Evolutionary conservation across 2,113 vertebrate genomes (phyloP).

Genomic region (Grammomys dolichurus): DNA sequence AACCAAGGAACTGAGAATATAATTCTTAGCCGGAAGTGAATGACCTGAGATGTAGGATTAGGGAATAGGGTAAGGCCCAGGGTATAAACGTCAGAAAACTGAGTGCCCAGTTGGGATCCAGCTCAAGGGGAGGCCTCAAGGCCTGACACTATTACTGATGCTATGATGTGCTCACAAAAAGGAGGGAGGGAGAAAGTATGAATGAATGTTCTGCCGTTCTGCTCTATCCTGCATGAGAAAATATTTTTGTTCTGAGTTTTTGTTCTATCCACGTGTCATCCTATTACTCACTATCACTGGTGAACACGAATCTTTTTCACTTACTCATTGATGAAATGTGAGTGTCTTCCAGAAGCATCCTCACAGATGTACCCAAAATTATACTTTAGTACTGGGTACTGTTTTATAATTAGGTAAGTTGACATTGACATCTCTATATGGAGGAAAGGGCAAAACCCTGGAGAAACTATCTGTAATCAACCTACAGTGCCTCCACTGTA

Average conservation of each 20-base stretch:
- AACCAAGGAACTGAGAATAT: background rate
- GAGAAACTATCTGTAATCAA: background rate
- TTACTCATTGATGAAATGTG: background rate
- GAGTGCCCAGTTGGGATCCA: background rate
- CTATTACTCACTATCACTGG: rapidly evolving
- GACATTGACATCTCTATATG: background rate
- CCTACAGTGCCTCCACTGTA: background rate
- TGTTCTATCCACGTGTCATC: background rate
- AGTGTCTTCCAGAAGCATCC: background rate
- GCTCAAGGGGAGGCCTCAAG: too few relatives aligned
- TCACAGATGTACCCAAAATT: background rate
- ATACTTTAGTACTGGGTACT: background rate
- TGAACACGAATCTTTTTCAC: background rate
- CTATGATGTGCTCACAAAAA: too few relatives aligned
- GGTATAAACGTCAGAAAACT: background rate
- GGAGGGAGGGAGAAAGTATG: background rate
- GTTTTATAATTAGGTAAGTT: background rate
- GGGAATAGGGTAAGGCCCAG: background rate
- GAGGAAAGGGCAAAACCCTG: background rate
- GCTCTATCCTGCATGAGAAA: background rate
- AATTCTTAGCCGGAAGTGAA: background rate
- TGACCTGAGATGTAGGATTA: background rate
- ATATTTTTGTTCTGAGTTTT: background rate
- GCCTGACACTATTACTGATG: too few relatives aligned
- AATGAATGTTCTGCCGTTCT: too few relatives aligned